phyloP scores from a whole-genome alignment of 2,113 vertebrate species.

The Nestor notabilis region DNA sequence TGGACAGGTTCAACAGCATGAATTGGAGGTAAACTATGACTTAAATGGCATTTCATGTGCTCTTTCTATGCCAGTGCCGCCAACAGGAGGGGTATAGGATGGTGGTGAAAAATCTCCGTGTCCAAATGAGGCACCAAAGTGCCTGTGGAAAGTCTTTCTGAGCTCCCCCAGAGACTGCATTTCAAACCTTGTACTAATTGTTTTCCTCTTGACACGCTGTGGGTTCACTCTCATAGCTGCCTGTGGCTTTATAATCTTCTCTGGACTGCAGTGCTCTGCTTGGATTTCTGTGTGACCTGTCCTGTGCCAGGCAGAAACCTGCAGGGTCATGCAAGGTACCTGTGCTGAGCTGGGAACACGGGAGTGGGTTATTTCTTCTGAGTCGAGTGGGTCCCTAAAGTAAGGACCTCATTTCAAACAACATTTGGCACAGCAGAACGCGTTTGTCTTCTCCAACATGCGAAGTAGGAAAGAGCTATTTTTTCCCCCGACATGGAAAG shows the following conservation, averaged over 20 bases:
- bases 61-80: not conserved
- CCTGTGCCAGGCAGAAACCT: not conserved
- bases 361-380: not conserved
- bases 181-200: not conserved
- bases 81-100: not conserved
- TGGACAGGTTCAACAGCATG: not conserved
- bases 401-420: not conserved
- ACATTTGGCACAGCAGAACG: not conserved
- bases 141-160: not conserved
- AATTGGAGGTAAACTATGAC: not conserved
- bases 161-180: not conserved
- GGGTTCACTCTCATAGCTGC: not conserved
- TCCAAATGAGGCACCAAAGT: not conserved
- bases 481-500: not conserved
- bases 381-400: not conserved
- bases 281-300: conserved; percentile 19
- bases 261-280: not conserved
- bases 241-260: not conserved
- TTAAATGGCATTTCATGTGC: not conserved
- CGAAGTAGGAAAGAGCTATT: not conserved
- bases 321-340: not conserved
- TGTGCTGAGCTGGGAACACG: not conserved
- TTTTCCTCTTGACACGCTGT: not conserved
- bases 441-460: not conserved
- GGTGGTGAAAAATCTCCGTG: not conserved